phyloP scores from a whole-genome alignment of 2,888 invertebrate genomes.

The Drosophila macrothrix region DNA sequence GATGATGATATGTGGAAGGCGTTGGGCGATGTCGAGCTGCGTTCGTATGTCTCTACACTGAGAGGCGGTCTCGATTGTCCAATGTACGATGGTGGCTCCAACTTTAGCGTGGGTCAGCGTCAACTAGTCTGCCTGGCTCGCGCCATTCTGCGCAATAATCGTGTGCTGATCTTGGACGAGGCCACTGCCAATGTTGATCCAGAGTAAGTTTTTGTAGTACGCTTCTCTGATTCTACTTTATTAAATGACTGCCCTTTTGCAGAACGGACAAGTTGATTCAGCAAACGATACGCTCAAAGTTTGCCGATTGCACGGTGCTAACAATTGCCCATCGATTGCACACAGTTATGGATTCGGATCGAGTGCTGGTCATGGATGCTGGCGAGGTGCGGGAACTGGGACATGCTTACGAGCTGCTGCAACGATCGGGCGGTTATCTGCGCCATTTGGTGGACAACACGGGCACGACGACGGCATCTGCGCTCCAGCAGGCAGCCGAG shows the following conservation, averaged over 20 bases:
- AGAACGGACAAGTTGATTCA: slow-evolving; percentile 95
- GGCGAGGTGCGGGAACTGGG: slow-evolving; percentile 91
- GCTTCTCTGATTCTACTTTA: neutral
- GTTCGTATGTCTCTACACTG: slow-evolving; percentile 88
- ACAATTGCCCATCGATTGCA: slow-evolving; percentile 96
- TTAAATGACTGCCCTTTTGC: slow-evolving; percentile 14
- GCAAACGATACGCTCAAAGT: slow-evolving; percentile 92
- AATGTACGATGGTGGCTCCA: slow-evolving; percentile 92
- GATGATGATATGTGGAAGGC: slow-evolving; percentile 92
- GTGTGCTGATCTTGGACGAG: slow-evolving; percentile 94
- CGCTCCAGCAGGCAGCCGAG: slow-evolving; percentile 87
- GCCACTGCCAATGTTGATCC: slow-evolving; percentile 97
- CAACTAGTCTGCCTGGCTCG: slow-evolving; percentile 94
- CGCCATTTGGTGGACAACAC: slow-evolving; percentile 90
- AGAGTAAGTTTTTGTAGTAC: slow-evolving; percentile 86
- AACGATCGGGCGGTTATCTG: slow-evolving; percentile 87
- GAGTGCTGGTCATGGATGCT: slow-evolving; percentile 93
- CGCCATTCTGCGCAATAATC: slow-evolving; percentile 92
- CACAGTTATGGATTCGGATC: slow-evolving; percentile 96
- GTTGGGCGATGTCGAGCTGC: slow-evolving; percentile 91
- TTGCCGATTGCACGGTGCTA: slow-evolving; percentile 92
- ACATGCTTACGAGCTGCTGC: slow-evolving; percentile 89
- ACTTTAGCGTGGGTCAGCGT: slow-evolving; percentile 95
- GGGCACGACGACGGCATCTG: slow-evolving; percentile 87
- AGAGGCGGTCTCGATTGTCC: slow-evolving; percentile 87